These are phyloP conservation scores for Smutsia gigantea DNA, from an alignment of 2,797 vertebrate genomes.

Conservation along the genomic window DNA sequence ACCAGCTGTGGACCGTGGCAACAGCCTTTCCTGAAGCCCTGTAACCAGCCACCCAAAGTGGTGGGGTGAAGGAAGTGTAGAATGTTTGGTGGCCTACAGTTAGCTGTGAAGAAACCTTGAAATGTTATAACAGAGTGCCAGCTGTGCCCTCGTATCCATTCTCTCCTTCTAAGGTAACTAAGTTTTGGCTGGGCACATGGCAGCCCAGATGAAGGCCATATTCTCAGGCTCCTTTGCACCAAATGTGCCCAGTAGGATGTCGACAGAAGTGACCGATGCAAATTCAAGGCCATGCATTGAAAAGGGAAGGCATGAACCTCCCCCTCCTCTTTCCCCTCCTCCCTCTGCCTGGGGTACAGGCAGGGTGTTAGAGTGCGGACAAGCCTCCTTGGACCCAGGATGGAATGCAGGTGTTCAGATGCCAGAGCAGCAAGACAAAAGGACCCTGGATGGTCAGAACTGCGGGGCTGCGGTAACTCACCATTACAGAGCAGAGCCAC, in stretches of 20 bases:
- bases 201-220: background rate
- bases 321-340: background rate
- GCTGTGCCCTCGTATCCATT: background rate
- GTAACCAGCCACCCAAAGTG: background rate
- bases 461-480: background rate
- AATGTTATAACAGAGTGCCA: background rate
- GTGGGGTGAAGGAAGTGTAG: background rate
- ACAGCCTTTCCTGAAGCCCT: background rate
- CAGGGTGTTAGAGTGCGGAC: background rate
- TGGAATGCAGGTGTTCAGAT: background rate
- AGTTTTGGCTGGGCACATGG: background rate
- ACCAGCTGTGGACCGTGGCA: background rate
- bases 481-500: background rate
- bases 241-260: background rate
- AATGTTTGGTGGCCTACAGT: background rate
- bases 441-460: background rate
- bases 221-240: background rate
- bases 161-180: background rate
- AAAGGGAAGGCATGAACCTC: background rate
- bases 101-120: background rate
- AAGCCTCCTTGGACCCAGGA: background rate
- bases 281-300: background rate
- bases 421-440: background rate
- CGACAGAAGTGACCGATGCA: background rate
- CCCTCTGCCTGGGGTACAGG: background rate